Conservation (phyloP, 2,888 invertebrate species). For the Dolichopus griseipennis region DNA sequence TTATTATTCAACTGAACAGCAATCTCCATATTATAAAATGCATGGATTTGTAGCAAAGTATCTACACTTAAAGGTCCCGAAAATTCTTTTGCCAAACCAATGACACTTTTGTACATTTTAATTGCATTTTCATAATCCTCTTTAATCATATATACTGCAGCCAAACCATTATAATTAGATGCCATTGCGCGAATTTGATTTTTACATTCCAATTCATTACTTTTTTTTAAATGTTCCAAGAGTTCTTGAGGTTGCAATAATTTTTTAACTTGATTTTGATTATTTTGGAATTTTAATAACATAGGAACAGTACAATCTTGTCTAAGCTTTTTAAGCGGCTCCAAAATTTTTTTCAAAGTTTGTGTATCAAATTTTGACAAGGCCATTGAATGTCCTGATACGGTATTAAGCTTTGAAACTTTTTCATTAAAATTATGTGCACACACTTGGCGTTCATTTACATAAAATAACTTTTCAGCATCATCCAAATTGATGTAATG, state of each 20-base stretch:
- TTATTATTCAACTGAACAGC: conserved; percentile 27
- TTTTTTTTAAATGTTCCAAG: conserved; percentile 54
- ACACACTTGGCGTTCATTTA: conserved; percentile 50
- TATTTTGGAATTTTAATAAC: conserved; percentile 42
- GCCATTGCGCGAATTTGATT: conserved; percentile 54
- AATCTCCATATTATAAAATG: conserved; percentile 56
- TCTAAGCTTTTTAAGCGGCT: conserved; percentile 56
- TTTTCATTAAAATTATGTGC: conserved; percentile 44
- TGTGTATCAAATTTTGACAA: conserved; percentile 45
- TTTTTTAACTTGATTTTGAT: conserved; percentile 40
- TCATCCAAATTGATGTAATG: conserved; percentile 59
- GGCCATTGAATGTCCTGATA: conserved; percentile 34
- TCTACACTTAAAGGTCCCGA: conserved; percentile 44
- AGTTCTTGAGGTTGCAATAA: conserved; percentile 56
- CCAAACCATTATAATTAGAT: conserved; percentile 59
- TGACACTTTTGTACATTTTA: conserved; percentile 52
- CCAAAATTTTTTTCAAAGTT: conserved; percentile 28
- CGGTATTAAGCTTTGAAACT: conserved; percentile 38
- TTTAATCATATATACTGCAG: conserved; percentile 53
- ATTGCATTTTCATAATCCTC: conserved; percentile 49
- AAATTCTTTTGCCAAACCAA: conserved; percentile 43
- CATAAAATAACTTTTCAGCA: conserved; percentile 64
- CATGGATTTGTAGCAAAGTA: conserved; percentile 57
- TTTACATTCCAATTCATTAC: conserved; percentile 53
- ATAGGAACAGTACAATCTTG: conserved; percentile 66